phyloP scores from a whole-genome alignment of 2,113 vertebrate genomes.

The Chrysochloris asiatica region DNA sequence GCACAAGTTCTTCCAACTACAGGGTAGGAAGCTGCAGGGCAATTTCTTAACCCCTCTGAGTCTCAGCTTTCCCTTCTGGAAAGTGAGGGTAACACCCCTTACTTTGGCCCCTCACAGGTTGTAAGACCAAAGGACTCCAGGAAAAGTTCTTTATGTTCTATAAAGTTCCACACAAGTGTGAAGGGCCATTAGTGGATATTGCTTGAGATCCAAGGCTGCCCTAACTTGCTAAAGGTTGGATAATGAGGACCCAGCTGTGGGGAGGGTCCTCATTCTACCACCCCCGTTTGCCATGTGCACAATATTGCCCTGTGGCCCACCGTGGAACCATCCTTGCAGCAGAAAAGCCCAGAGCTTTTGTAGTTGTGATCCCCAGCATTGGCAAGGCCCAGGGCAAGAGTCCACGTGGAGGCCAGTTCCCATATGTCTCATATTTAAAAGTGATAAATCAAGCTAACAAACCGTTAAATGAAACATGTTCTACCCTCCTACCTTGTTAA shows the following conservation, averaged over 20 bases:
- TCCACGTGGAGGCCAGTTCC: constrained; percentile 20
- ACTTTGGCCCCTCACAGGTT: not conserved
- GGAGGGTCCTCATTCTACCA: fast-evolving
- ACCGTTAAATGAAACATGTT: constrained; percentile 80
- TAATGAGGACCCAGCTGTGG: not conserved
- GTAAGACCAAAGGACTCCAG: not conserved
- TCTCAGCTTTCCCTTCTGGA: not conserved
- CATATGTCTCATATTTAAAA: constrained; percentile 76
- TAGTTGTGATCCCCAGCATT: not conserved
- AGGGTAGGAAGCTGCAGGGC: fast-evolving
- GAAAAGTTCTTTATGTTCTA: not conserved
- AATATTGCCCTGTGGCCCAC: not conserved
- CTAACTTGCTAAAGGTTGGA: not conserved
- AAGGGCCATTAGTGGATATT: too few relatives aligned
- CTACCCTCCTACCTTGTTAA: constrained; percentile 73
- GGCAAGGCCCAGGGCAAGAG: constrained; percentile 57
- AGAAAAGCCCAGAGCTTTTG: constrained; percentile 16
- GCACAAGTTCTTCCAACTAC: fast-evolving
- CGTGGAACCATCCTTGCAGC: fast-evolving
- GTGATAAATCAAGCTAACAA: constrained; percentile 79
- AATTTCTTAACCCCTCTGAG: not conserved
- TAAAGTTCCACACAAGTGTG: fast-evolving
- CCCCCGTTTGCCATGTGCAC: not conserved
- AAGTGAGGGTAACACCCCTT: not conserved
- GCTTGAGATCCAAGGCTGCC: not conserved